Base-by-base conservation (phyloP, 2,113 vertebrate species). In the Ancistrus triradiatus region DNA sequence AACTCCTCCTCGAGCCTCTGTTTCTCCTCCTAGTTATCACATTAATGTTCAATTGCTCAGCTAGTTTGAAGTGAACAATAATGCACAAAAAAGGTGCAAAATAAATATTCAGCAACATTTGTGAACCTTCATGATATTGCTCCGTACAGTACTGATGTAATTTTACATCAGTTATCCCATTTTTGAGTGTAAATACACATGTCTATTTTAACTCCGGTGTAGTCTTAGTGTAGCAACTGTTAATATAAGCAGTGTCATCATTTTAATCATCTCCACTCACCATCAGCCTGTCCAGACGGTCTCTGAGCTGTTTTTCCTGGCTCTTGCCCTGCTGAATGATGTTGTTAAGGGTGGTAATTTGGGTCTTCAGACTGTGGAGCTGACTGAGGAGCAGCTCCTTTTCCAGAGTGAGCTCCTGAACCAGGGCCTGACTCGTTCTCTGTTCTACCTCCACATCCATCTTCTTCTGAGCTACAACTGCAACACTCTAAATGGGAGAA, bases 21-120 rank as follows among this genome's bases (percentile, higher is more conserved):
- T 40, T 89, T 91, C 66, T 95, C 90, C 55, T 80, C 85, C 95
- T 98, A 59, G 35, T 17, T n/a, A n/a, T n/a, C n/a, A n/a, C n/a
- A n/a, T n/a, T n/a, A n/a, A n/a, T n/a, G n/a, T n/a, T n/a, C n/a
- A n/a, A n/a, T n/a, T n/a, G n/a, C n/a, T n/a, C n/a, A n/a, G n/a
- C n/a, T n/a, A n/a, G n/a, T n/a, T n/a, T n/a, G n/a, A n/a, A n/a
- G n/a, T n/a, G n/a, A n/a, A n/a, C n/a, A n/a, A n/a, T n/a, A n/a
- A n/a, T n/a, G n/a, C n/a, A n/a, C n/a, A n/a, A n/a, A n/a, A n/a
- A n/a, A n/a, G n/a, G n/a, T n/a, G n/a, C n/a, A n/a, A n/a, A n/a
- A n/a, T n/a, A n/a, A n/a, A n/a, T n/a, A n/a, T n/a, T n/a, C n/a
- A n/a, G n/a, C n/a, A n/a, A n/a, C n/a, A n/a, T n/a, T n/a, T n/a